phyloP scores from a whole-genome alignment of 1,140 invertebrate genomes.

The Nephila pilipes region DNA sequence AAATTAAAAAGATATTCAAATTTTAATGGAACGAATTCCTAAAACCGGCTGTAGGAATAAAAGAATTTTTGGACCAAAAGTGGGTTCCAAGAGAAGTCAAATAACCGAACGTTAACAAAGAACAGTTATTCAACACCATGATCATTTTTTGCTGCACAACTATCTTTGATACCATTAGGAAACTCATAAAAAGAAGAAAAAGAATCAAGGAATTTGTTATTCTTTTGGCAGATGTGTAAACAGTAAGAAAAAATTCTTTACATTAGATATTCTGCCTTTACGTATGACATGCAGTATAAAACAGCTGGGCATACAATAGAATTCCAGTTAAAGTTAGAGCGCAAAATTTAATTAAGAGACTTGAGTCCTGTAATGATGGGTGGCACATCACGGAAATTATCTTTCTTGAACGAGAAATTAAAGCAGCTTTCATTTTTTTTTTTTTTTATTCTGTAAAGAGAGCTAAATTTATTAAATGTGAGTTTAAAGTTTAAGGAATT shows the following conservation, averaged over 20 bases:
- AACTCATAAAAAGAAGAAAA: not conserved
- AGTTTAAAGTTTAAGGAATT: not conserved
- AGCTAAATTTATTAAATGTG: not conserved
- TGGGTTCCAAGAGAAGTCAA: not conserved
- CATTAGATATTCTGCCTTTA: not conserved
- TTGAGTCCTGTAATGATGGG: not conserved
- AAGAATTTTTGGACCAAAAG: not conserved
- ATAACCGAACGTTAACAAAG: conserved; percentile 10
- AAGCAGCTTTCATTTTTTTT: not conserved
- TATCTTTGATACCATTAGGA: not conserved
- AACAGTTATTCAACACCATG: conserved; percentile 12
- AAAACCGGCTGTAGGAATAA: not conserved
- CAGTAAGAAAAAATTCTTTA: not conserved
- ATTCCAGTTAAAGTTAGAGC: conserved; percentile 14
- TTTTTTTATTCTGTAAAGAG: not conserved
- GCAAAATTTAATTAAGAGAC: conserved; percentile 37
- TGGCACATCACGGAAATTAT: conserved; percentile 4
- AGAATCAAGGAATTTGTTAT: conserved; percentile 37
- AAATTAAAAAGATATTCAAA: conserved; percentile 37
- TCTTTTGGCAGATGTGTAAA: conserved; percentile 21
- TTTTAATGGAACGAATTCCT: conserved; percentile 12
- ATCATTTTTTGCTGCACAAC: not conserved
- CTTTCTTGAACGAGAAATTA: conserved; percentile 39
- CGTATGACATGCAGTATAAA: not conserved
- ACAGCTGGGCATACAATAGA: conserved; percentile 20